Percentiles rank a stretch among this genome's conserved stretches.
Conservation (phyloP, 2,797 vertebrate genomes). For the Odontamblyopus rebecca region DNA sequence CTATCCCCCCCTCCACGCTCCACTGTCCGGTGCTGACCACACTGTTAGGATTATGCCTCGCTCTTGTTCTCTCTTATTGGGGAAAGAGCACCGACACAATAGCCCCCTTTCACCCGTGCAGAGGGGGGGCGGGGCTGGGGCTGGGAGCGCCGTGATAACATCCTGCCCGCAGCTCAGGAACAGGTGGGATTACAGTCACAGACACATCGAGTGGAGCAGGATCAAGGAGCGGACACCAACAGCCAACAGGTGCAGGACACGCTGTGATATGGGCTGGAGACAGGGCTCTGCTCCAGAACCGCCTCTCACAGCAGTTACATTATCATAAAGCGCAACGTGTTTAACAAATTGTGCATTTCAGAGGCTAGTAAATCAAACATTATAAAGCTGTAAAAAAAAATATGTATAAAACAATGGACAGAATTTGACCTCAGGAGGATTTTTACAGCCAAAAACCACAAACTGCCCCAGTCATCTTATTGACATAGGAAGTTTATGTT, state of each 20-base stretch:
- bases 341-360: not conserved
- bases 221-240: constrained; percentile 22
- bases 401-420: not conserved
- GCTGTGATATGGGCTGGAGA: not conserved
- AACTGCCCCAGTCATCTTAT: too few relatives aligned
- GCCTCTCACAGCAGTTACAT: not conserved
- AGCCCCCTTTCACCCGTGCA: constrained; percentile 54
- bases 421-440: not conserved
- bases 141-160: constrained; percentile 49
- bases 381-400: not conserved
- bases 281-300: not conserved
- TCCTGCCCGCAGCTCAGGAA: constrained; percentile 55
- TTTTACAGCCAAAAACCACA: too few relatives aligned
- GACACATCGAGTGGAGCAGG: constrained; percentile 32
- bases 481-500: too few relatives aligned
- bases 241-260: constrained; percentile 39
- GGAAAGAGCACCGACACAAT: constrained; percentile 46
- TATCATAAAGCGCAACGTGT: not conserved
- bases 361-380: not conserved
- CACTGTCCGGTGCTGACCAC: constrained; percentile 20
- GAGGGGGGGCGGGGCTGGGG: constrained; percentile 30
- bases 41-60: constrained; percentile 30
- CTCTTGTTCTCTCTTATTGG: constrained; percentile 16
- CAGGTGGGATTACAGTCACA: constrained; percentile 72
- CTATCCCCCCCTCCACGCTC: constrained; percentile 11